These are phyloP conservation scores for Alentia gelatinosa DNA, from an alignment of 2,888 invertebrate species.

Conservation along the genomic window DNA sequence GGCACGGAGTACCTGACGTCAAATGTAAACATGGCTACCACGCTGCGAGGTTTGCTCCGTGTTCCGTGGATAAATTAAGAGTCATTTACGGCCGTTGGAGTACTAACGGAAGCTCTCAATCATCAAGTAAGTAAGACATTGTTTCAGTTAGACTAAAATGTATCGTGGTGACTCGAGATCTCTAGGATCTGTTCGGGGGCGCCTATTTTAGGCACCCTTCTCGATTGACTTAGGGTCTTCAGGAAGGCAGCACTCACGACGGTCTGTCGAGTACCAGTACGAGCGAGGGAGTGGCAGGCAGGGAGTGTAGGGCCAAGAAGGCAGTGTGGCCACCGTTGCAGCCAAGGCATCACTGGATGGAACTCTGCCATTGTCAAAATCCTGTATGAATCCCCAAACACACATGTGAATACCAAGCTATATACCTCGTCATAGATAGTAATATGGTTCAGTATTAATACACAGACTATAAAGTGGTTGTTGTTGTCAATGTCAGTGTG, in stretches of 20 bases:
- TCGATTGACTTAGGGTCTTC: neutral
- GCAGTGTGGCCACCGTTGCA: too few relatives aligned
- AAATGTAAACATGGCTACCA: constrained; percentile 1
- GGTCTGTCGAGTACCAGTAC: too few relatives aligned
- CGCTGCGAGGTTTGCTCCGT: neutral
- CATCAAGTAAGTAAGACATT: neutral
- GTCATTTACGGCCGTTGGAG: neutral
- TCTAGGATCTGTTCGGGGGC: neutral
- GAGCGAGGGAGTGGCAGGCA: too few relatives aligned
- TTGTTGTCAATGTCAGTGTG: too few relatives aligned
- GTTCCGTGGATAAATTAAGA: constrained; percentile 1
- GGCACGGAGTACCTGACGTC: neutral
- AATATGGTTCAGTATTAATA: too few relatives aligned
- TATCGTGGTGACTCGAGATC: neutral
- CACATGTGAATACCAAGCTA: too few relatives aligned
- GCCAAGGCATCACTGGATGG: too few relatives aligned
- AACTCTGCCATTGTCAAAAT: too few relatives aligned
- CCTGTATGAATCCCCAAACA: too few relatives aligned
- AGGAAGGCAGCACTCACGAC: neutral
- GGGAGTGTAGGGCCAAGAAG: too few relatives aligned
- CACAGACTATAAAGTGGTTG: too few relatives aligned
- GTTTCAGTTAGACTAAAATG: neutral
- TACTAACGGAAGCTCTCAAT: neutral
- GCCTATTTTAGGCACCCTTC: neutral
- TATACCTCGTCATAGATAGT: too few relatives aligned